These are phyloP conservation scores for Drosophila navojoa DNA, from an alignment of 1,140 invertebrate species.

Conservation along the genomic window DNA sequence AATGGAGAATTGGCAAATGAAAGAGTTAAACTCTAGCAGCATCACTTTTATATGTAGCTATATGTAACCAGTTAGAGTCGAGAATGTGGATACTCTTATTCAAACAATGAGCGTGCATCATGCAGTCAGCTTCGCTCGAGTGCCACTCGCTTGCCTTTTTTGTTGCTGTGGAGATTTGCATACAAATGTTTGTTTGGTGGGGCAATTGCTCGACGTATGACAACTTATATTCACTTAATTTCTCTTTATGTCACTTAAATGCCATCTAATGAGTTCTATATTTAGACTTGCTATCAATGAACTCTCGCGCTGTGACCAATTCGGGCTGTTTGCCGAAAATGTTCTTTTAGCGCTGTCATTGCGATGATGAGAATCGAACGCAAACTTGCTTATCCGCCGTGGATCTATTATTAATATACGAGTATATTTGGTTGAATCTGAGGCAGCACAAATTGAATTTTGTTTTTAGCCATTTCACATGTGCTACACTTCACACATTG, in stretches of 20 bases:
- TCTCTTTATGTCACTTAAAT: conserved; percentile 47
- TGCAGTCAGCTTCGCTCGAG: no score
- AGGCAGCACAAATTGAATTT: conserved; percentile 45
- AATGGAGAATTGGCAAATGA: no score
- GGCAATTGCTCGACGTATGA: conserved; percentile 24
- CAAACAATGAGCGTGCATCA: no score
- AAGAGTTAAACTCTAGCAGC: no score
- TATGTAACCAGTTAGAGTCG: no score
- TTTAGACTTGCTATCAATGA: conserved; percentile 50
- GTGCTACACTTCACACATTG: conserved; percentile 63
- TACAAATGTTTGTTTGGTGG: conserved; percentile 26
- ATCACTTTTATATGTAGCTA: no score
- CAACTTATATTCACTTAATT: conserved; percentile 45
- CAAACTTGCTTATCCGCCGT: conserved; percentile 16
- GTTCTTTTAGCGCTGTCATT: conserved; percentile 15
- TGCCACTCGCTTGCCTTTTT: background rate
- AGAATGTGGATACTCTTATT: no score
- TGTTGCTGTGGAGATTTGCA: conserved; percentile 36
- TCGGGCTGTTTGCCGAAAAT: conserved; percentile 17
- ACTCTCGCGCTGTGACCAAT: conserved; percentile 34
- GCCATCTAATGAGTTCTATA: conserved; percentile 63
- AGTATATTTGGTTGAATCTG: conserved; percentile 41
- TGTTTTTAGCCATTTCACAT: conserved; percentile 32
- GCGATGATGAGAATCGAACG: conserved; percentile 18
- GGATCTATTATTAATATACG: conserved; percentile 68